Evolutionary conservation across 2,113 vertebrate genomes (phyloP).

Genomic region (Apaloderma vittatum): DNA sequence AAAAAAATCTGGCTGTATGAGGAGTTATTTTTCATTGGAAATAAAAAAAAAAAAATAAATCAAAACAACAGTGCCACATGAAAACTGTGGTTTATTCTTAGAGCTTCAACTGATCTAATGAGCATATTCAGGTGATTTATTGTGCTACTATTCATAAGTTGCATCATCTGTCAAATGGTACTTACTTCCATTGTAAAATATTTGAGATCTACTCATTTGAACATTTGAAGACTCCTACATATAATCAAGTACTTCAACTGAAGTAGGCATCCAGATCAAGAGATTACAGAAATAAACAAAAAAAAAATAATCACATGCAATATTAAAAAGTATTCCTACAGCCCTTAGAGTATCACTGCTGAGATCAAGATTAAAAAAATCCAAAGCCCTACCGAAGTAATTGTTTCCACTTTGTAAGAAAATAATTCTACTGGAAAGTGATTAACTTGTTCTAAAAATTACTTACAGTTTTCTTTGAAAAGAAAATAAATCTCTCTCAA

Average conservation of each 20-base stretch:
- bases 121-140: neutral
- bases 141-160: neutral
- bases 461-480: neutral
- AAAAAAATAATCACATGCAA: neutral
- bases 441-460: neutral
- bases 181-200: neutral
- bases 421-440: neutral
- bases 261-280: neutral
- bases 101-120: neutral
- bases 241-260: neutral
- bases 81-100: neutral
- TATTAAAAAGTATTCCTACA: neutral
- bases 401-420: neutral
- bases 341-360: neutral
- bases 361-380: neutral
- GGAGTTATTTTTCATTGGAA: neutral
- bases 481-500: neutral
- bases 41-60: neutral
- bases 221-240: neutral
- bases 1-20: neutral
- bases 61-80: neutral
- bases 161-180: neutral
- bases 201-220: neutral
- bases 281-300: conserved; percentile 8
- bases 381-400: neutral